These are phyloP conservation scores for Hydrocynus forskahlii DNA, from an alignment of 2,797 vertebrate species.

Conservation along the genomic window DNA sequence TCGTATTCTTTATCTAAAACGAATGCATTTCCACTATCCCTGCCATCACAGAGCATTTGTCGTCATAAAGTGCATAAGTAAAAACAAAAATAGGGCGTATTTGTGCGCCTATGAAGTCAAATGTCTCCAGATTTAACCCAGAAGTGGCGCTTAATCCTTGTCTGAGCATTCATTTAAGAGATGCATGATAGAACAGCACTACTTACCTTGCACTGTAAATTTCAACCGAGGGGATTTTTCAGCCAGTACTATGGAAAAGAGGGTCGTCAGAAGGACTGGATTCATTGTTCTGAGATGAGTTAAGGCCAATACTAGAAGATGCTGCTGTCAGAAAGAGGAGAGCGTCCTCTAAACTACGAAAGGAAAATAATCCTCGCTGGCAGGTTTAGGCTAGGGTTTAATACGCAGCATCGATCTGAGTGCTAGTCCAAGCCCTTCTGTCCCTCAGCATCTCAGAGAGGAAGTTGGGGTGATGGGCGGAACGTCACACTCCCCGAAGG, in stretches of 20 bases:
- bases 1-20: neutral
- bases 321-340: slow-evolving; percentile 1
- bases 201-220: slow-evolving; percentile 80
- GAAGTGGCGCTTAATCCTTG: slow-evolving; percentile 17
- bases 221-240: slow-evolving; percentile 81
- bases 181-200: neutral
- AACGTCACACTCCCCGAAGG: slow-evolving; percentile 72
- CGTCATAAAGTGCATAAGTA: no score
- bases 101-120: slow-evolving; percentile 8
- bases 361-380: neutral
- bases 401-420: slow-evolving; percentile 27
- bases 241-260: slow-evolving; percentile 67
- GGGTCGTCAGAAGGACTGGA: slow-evolving; percentile 63
- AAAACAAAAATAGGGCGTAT: neutral
- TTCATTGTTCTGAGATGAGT: slow-evolving; percentile 68
- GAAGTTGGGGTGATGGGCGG: slow-evolving; percentile 70
- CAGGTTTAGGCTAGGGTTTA: slow-evolving; percentile 25
- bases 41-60: neutral
- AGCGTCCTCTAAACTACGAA: neutral
- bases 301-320: neutral
- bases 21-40: neutral
- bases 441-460: slow-evolving; percentile 59
- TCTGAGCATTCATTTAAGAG: neutral
- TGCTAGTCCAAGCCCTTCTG: slow-evolving; percentile 55
- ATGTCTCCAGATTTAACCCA: slow-evolving; percentile 17